These are phyloP conservation scores for Enteromius mattozi DNA, from an alignment of 2,797 vertebrate genomes.

Conservation along the genomic window DNA sequence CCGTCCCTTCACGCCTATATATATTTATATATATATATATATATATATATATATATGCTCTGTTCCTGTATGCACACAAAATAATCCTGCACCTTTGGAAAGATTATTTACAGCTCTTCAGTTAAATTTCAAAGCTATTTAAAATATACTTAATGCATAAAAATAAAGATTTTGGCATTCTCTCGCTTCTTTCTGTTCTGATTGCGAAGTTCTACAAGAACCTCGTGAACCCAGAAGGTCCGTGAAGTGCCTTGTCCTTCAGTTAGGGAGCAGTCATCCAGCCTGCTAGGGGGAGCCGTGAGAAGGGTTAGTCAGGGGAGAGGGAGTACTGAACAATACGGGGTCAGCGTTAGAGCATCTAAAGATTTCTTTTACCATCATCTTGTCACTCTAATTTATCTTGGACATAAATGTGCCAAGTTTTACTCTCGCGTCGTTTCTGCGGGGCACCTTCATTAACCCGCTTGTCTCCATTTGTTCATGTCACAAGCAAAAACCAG, in stretches of 20 bases:
- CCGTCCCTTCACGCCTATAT: conserved; percentile 78
- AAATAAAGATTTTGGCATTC: conserved; percentile 99
- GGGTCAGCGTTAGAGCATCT: conserved; percentile 10
- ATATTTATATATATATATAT: conserved; percentile 62
- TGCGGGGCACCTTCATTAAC: not conserved
- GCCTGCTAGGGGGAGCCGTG: conserved; percentile 63
- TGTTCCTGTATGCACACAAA: conserved; percentile 78
- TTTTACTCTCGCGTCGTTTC: not conserved
- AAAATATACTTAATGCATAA: conserved; percentile 99
- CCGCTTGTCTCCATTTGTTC: conserved; percentile 21
- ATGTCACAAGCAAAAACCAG: conserved; percentile 36
- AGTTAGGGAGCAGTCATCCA: conserved; percentile 56
- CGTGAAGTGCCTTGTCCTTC: conserved; percentile 76
- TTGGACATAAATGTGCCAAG: conserved; percentile 36
- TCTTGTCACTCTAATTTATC: conserved; percentile 18
- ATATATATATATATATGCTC: conserved; percentile 74
- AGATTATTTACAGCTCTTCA: conserved; percentile 98
- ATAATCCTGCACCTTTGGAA: conserved; percentile 94
- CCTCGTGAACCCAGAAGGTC: conserved; percentile 85
- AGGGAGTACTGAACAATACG: conserved; percentile 8
- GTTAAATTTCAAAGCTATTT: conserved; percentile 97
- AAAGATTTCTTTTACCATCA: conserved; percentile 18
- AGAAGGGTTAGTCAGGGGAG: conserved; percentile 47
- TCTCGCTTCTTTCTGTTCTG: conserved; percentile 78
- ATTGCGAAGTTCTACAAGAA: conserved; percentile 78